Conservation (phyloP, 2,888 invertebrate species). For the Cephus pygmeus region DNA sequence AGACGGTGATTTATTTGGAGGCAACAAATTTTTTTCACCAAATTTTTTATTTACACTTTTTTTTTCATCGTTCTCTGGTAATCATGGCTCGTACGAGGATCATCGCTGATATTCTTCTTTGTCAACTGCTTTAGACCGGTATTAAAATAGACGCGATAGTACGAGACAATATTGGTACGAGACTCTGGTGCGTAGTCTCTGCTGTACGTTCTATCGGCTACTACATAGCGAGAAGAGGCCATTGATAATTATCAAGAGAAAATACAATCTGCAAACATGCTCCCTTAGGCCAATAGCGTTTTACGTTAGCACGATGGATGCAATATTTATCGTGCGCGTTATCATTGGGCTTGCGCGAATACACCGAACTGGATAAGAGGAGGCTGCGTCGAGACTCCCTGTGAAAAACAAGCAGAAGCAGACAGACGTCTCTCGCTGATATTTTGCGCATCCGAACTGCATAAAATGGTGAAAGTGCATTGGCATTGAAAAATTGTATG, state of each 20-base stretch:
- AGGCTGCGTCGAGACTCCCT: background rate
- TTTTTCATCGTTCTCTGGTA: too few species aligned
- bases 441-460: background rate
- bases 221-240: background rate
- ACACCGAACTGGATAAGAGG: background rate
- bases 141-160: background rate
- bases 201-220: background rate
- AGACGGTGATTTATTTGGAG: too few species aligned
- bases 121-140: background rate
- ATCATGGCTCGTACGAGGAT: background rate
- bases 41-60: background rate
- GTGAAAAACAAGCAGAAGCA: background rate
- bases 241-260: background rate
- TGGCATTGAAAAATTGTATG: background rate
- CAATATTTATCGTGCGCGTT: background rate
- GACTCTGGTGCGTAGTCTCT: background rate
- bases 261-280: background rate
- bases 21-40: background rate
- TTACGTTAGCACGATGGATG: background rate
- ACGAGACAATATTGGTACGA: background rate
- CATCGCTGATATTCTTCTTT: background rate
- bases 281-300: background rate
- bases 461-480: background rate
- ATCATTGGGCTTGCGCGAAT: background rate
- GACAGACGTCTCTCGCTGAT: background rate